Percentiles rank a stretch among this genome's conserved stretches.
phyloP scores from a whole-genome alignment of 2,888 invertebrate species.

The Sericinus montela region DNA sequence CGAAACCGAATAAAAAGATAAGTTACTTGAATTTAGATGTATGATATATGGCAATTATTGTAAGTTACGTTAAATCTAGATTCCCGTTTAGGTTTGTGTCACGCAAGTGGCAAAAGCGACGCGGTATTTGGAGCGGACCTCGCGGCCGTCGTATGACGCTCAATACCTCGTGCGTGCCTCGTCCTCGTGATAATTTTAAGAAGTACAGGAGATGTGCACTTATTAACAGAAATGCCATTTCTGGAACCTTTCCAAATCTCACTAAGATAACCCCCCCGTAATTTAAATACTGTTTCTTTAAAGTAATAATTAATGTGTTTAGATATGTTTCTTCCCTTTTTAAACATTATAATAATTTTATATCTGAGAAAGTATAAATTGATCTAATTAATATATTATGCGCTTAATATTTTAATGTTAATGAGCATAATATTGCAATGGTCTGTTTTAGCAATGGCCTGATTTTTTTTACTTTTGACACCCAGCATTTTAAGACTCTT shows the following conservation, averaged over 20 bases:
- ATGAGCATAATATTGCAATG: conserved; percentile 3
- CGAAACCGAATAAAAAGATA: conserved; percentile 78
- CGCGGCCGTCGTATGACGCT: conserved; percentile 23
- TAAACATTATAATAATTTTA: conserved; percentile 15
- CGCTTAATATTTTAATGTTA: conserved; percentile 5
- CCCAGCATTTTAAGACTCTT: conserved; percentile 33
- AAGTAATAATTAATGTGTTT: conserved; percentile 48
- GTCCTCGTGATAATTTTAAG: conserved; percentile 57
- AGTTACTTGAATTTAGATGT: conserved; percentile 77
- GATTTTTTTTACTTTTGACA: conserved; percentile 19
- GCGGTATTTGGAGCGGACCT: conserved; percentile 35
- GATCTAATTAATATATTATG: conserved; percentile 4
- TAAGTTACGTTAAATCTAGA: conserved; percentile 76
- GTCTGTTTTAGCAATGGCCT: not conserved
- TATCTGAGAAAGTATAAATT: conserved; percentile 9
- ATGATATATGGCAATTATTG: conserved; percentile 75
- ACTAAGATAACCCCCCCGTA: conserved; percentile 45
- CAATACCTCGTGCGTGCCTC: conserved; percentile 51
- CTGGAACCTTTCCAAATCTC: conserved; percentile 56
- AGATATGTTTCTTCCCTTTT: conserved; percentile 42
- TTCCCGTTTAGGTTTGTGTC: conserved; percentile 65
- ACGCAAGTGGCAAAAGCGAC: conserved; percentile 40
- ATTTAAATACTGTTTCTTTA: conserved; percentile 50
- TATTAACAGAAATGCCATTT: conserved; percentile 37
- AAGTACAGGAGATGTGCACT: conserved; percentile 64